Evolutionary conservation across 2,113 vertebrate genomes (phyloP).

Genomic region (Archilochus colubris): DNA sequence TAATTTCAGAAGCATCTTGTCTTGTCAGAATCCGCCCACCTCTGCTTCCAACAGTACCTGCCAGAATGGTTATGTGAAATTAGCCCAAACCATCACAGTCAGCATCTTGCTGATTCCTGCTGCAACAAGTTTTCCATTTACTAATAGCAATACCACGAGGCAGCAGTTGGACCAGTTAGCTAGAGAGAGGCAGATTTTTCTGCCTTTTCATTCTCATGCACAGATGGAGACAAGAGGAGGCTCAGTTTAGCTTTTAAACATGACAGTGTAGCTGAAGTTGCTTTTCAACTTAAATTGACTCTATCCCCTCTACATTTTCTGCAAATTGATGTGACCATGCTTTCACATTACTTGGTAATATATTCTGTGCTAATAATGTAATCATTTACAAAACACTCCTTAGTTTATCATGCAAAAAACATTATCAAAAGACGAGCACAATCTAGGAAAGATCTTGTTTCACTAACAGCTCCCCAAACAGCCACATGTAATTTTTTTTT

Average conservation of each 20-base stretch:
- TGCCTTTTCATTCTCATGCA: background rate
- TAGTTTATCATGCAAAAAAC: background rate
- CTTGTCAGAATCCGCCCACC: background rate
- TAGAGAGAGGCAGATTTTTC: background rate
- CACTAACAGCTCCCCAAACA: background rate
- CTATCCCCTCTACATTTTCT: background rate
- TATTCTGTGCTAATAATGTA: background rate
- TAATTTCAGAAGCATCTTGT: background rate
- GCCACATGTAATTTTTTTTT: background rate
- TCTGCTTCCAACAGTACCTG: background rate
- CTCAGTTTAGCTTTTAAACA: background rate
- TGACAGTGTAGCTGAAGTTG: background rate
- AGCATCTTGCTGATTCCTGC: background rate
- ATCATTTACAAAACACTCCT: background rate
- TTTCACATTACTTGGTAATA: background rate
- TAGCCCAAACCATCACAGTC: background rate
- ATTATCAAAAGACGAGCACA: background rate
- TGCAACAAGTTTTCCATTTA: background rate
- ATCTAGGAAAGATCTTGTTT: slow-evolving; percentile 27
- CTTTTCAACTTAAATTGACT: background rate
- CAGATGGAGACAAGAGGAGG: slow-evolving; percentile 8
- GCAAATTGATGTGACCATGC: background rate
- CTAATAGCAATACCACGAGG: background rate
- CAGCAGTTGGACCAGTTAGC: background rate
- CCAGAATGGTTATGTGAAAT: background rate